Conservation (phyloP, 2,113 vertebrate genomes). For the Oncorhynchus clarkii region DNA sequence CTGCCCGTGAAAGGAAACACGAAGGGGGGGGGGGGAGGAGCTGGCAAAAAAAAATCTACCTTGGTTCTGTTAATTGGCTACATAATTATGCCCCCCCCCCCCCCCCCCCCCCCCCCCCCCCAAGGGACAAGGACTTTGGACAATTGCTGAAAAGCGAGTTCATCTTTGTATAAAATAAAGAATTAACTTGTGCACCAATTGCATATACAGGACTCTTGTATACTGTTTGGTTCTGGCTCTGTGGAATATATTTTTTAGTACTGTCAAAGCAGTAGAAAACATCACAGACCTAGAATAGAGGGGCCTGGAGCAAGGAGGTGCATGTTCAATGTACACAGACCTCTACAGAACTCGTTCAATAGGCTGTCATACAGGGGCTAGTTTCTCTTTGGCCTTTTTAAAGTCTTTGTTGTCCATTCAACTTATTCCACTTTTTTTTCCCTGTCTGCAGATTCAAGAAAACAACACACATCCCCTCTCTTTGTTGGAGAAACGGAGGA, state of each 20-base stretch:
- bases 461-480: conserved; percentile 55
- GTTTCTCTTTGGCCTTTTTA: conserved; percentile 7
- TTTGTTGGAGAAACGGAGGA: conserved; percentile 50
- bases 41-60: conserved; percentile 71
- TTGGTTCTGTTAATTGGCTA: conserved; percentile 84
- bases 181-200: conserved; percentile 38
- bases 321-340: conserved; percentile 5
- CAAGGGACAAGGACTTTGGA: conserved; percentile 35
- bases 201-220: conserved; percentile 18
- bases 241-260: conserved; percentile 12
- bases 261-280: neutral
- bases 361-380: conserved; percentile 13
- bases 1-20: conserved; percentile 64
- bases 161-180: conserved; percentile 49
- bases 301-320: neutral
- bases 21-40: conserved; percentile 57
- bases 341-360: conserved; percentile 2
- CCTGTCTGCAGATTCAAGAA: conserved; percentile 66
- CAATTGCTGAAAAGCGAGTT: conserved; percentile 44
- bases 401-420: conserved; percentile 17
- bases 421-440: conserved; percentile 24
- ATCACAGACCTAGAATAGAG: neutral
- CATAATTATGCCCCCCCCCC: conserved; percentile 68
- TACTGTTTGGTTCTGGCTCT: neutral
- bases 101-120: no score